Evolutionary conservation across 2,797 vertebrate genomes (phyloP), one percentile per base, ranked within the genome.

Genomic region (Enteromius trimaculatus): DNA sequence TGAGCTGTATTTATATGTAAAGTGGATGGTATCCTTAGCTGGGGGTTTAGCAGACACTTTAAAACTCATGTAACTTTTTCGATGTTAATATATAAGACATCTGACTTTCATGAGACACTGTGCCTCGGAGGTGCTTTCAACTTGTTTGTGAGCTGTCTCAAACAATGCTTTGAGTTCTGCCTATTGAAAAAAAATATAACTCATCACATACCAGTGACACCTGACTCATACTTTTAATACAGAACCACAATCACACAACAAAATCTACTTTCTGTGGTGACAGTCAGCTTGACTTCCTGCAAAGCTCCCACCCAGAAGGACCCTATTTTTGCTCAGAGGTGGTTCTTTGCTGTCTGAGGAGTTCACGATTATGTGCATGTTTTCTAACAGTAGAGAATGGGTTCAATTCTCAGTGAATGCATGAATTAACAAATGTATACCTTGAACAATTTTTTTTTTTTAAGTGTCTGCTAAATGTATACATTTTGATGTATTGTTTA

Each of bases 1-100:
- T 84, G 71, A 85, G 42, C 68, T 79, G 80, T 80, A 79, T 85
- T 85, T 84, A 79, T 49, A 62, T 51, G 78, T 79, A 82, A 26
- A 72, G 68, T 60, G 76, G 44, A 83, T 74, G 66, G 55, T 76
- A 53, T 86, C 75, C 71, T 34, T n/a, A n/a, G 78, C 37, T 77
- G 16, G 42, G 82, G 83, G 85, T 84, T 87, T 83, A 86, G 71
- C 62, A 55, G 44, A 55, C 39, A 60, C 21, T 64, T 64, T 64
- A 62, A 62, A 77, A 47, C 75, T 64, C 34, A 13, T 77, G 23
- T 7, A 81, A 64, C 34, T 39, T 60, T 39, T 72, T 65, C 16
- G 0, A 42, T 34, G 23, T 51, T 17, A 21, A 31, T 39, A 81
- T 58, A 70, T 39, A 58, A 49, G 55, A 13, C 79, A 49, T 47